Evolutionary conservation across 2,113 vertebrate species (phyloP).

Genomic region (Tyto alba): DNA sequence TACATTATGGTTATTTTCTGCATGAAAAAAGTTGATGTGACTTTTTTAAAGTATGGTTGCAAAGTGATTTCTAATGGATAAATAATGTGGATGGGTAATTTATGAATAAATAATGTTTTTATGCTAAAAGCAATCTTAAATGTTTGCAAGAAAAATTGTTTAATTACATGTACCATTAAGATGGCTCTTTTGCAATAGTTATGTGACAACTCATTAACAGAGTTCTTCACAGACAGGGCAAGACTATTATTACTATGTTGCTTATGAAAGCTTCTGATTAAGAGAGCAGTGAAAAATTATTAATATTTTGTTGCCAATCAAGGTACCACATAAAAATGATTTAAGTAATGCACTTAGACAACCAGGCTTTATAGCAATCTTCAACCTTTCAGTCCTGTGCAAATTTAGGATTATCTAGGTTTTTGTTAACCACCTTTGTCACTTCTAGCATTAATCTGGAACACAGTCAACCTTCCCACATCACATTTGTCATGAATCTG

Average conservation of each 20-base stretch:
- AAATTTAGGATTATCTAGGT: neutral
- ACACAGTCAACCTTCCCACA: neutral
- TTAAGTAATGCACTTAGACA: conserved; percentile 14
- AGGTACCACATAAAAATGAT: conserved; percentile 50
- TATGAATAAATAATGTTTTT: conserved; percentile 62
- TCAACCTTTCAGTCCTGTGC: neutral
- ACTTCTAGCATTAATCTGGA: neutral
- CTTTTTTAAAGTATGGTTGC: neutral
- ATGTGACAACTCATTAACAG: conserved; percentile 66
- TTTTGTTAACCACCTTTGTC: neutral
- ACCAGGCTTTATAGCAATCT: neutral
- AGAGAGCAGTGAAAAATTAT: conserved; percentile 53
- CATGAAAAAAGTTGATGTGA: neutral
- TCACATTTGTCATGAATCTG: neutral
- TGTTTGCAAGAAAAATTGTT: conserved; percentile 63
- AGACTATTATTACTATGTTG: conserved; percentile 65
- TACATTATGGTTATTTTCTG: neutral
- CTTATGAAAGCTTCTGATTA: conserved; percentile 70
- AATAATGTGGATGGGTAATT: conserved; percentile 42
- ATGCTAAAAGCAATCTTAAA: conserved; percentile 54
- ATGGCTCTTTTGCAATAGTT: conserved; percentile 51
- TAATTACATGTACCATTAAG: conserved; percentile 75
- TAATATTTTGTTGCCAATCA: conserved; percentile 73
- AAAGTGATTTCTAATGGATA: conserved; percentile 30
- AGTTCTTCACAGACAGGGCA: conserved; percentile 62